phyloP scores from a whole-genome alignment of 2,113 vertebrate species.

The Tachycineta bicolor region DNA sequence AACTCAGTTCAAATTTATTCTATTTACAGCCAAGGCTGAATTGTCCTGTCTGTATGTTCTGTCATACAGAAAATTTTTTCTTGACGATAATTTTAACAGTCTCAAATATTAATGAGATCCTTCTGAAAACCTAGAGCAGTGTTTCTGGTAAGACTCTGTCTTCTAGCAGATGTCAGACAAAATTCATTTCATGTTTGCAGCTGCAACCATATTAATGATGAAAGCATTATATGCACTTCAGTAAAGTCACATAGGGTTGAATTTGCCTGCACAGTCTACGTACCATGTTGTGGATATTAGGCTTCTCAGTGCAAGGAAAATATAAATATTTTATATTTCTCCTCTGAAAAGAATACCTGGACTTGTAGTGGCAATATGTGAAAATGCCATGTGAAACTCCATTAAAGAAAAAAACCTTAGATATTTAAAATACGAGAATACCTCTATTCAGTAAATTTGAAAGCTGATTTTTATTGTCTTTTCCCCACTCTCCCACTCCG shows the following conservation, averaged over 20 bases:
- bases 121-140: neutral
- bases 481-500: neutral
- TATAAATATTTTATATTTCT: neutral
- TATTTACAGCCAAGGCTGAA: neutral
- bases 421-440: neutral
- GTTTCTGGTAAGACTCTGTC: neutral
- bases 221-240: slow-evolving; percentile 6
- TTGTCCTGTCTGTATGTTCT: too few species aligned
- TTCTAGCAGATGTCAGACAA: neutral
- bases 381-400: neutral
- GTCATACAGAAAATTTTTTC: neutral
- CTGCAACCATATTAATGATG: slow-evolving; percentile 9
- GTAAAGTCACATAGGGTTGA: neutral
- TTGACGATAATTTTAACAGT: neutral
- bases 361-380: neutral
- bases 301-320: neutral
- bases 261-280: neutral
- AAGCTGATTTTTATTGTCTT: neutral
- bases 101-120: slow-evolving; percentile 27
- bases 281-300: neutral
- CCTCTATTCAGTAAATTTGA: neutral
- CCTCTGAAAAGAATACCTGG: neutral
- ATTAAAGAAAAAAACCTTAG: neutral
- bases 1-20: neutral
- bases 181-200: slow-evolving; percentile 30